Evolutionary conservation across 2,113 vertebrate genomes (phyloP).

Genomic region (Nothobranchius kuhntae): DNA sequence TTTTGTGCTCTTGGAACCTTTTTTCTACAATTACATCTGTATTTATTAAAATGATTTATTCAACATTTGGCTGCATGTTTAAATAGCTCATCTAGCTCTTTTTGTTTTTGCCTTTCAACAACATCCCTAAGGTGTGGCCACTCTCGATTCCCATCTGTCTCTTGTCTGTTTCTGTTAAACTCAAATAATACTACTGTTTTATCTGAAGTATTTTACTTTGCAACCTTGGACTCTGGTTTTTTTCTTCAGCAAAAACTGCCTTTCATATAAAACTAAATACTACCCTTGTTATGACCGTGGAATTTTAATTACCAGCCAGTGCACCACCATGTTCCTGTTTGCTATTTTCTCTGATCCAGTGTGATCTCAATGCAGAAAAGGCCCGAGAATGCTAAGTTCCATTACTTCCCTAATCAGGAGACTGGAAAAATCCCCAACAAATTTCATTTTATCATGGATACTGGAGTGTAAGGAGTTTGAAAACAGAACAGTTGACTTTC

Average conservation of each 20-base stretch:
- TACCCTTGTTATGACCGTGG: conserved; percentile 63
- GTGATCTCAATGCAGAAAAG: conserved; percentile 54
- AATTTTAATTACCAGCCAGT: conserved; percentile 72
- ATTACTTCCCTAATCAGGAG: conserved; percentile 29
- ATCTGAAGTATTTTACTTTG: conserved; percentile 23
- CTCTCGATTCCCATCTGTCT: no score
- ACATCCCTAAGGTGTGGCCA: neutral
- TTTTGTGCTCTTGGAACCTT: neutral
- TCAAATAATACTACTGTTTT: neutral
- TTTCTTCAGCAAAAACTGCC: conserved; percentile 39
- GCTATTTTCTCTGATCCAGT: conserved; percentile 61
- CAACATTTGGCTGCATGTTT: no score
- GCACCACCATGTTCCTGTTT: conserved; percentile 58
- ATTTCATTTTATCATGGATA: conserved; percentile 46
- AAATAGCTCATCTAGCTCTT: neutral
- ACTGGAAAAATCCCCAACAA: conserved; percentile 8
- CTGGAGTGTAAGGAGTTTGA: conserved; percentile 23
- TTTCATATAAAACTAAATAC: conserved; percentile 65
- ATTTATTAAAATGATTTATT: no score
- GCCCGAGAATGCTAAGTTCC: conserved; percentile 41
- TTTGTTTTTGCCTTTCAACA: neutral
- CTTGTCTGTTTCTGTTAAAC: no score
- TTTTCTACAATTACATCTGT: neutral
- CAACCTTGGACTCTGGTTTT: conserved; percentile 30
- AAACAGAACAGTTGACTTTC: neutral